Evolutionary conservation across 2,797 vertebrate genomes (phyloP).

Genomic region (Premnoplex brunnescens): DNA sequence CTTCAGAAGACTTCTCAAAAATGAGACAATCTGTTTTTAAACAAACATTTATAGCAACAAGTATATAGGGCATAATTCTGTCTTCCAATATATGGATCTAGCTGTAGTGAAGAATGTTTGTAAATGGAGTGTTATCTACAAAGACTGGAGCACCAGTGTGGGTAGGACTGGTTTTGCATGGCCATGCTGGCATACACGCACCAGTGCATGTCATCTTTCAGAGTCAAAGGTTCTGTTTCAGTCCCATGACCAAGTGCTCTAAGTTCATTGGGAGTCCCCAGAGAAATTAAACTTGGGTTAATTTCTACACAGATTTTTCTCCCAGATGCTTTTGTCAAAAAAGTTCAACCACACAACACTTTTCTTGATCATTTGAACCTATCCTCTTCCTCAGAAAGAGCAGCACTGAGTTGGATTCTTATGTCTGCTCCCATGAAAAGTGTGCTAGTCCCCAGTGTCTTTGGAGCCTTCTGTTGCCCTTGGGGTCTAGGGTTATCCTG

Average conservation of each 20-base stretch:
- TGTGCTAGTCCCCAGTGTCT: not conserved
- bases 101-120: not conserved
- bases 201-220: not conserved
- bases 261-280: not conserved
- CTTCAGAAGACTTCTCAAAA: not conserved
- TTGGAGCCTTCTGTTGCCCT: not conserved
- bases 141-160: rapidly evolving
- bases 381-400: not conserved
- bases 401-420: not conserved
- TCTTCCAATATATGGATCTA: not conserved
- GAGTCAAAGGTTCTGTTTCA: not conserved
- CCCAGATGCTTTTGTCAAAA: not conserved
- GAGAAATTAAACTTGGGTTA: not conserved
- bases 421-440: not conserved
- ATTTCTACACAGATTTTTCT: not conserved
- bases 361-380: not conserved
- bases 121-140: not conserved
- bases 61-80: not conserved
- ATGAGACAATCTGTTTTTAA: not conserved
- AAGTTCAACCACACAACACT: rapidly evolving
- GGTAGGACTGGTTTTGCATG: not conserved
- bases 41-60: not conserved
- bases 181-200: rapidly evolving
- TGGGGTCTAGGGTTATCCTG: not conserved
- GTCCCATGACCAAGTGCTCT: not conserved